Conservation (phyloP, 2,888 invertebrate genomes). For the Drosophila formosana region DNA sequence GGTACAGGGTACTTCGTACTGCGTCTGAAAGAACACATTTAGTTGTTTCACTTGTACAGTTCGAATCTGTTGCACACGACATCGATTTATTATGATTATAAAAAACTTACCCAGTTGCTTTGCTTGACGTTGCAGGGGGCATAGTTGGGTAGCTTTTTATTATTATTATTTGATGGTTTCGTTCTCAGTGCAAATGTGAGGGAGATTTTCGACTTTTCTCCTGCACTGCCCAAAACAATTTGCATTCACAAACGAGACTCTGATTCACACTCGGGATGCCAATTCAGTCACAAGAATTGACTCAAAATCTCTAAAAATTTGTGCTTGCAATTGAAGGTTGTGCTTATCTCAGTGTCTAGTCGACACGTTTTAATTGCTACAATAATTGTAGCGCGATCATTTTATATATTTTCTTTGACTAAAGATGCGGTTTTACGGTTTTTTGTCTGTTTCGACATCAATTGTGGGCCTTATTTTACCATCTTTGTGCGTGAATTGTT, state of each 20-base stretch:
- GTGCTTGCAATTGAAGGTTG: slow-evolving; percentile 45
- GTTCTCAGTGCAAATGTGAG: slow-evolving; percentile 36
- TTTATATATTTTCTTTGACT: slow-evolving; percentile 46
- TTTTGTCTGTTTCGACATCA: slow-evolving; percentile 53
- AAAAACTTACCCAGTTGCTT: slow-evolving; percentile 77
- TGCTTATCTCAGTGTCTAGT: slow-evolving; percentile 25
- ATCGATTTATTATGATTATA: slow-evolving; percentile 71
- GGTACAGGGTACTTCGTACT: slow-evolving; percentile 18
- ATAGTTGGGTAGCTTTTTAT: slow-evolving; percentile 46
- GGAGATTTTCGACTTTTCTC: slow-evolving; percentile 8
- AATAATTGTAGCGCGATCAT: slow-evolving; percentile 63
- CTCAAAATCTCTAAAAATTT: slow-evolving; percentile 53
- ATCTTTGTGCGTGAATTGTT: slow-evolving; percentile 85
- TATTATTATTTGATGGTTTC: slow-evolving; percentile 24
- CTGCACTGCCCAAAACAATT: slow-evolving; percentile 29
- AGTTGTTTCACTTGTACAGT: slow-evolving; percentile 39
- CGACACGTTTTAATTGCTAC: slow-evolving; percentile 14
- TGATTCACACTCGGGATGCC: background rate
- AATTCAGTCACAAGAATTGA: background rate
- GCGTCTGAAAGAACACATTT: slow-evolving; percentile 73
- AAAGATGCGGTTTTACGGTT: slow-evolving; percentile 26
- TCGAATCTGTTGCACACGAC: slow-evolving; percentile 66
- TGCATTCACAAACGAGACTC: slow-evolving; percentile 59
- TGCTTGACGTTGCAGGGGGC: slow-evolving; percentile 61
- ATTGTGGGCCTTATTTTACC: slow-evolving; percentile 83